A percentile compares a stretch with the other conserved stretches of the same genome.
These are phyloP conservation scores for Eurosta solidaginis DNA, from an alignment of 1,140 invertebrate species.

Conservation along the genomic window DNA sequence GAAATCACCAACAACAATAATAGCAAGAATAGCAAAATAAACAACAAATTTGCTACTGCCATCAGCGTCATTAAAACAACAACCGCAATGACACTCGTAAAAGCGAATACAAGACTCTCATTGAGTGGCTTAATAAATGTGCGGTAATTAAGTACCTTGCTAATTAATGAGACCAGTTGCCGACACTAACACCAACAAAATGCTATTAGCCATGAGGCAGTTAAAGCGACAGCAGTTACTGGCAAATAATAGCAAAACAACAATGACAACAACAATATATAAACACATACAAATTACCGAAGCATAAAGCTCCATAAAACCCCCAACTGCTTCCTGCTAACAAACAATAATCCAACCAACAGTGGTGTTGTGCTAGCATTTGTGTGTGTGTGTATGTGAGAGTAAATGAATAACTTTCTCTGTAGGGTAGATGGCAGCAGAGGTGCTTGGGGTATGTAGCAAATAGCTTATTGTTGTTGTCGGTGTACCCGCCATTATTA, in stretches of 20 bases:
- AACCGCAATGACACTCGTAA: neutral
- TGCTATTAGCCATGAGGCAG: neutral
- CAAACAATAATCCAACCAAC: too few relatives aligned
- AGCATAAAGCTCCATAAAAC: neutral
- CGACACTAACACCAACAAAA: neutral
- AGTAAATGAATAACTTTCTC: too few relatives aligned
- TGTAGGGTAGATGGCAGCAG: neutral
- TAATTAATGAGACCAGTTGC: slow-evolving; percentile 50
- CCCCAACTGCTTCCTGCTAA: too few relatives aligned
- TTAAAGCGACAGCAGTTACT: neutral
- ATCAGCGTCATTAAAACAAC: slow-evolving; percentile 38
- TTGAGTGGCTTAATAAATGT: slow-evolving; percentile 59
- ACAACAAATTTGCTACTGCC: slow-evolving; percentile 45
- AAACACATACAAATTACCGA: neutral
- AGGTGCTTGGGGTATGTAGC: neutral
- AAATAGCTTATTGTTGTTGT: neutral
- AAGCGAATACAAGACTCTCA: slow-evolving; percentile 34
- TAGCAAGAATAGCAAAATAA: neutral
- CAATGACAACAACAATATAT: neutral
- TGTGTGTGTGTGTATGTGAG: neutral
- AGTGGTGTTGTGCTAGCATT: neutral
- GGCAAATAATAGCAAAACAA: too few relatives aligned
- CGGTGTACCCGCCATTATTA: neutral
- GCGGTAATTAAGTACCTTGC: slow-evolving; percentile 60
- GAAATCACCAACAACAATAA: neutral